These are phyloP conservation scores for Acanthiza pusilla DNA, from an alignment of 2,797 vertebrate species.

Conservation along the genomic window DNA sequence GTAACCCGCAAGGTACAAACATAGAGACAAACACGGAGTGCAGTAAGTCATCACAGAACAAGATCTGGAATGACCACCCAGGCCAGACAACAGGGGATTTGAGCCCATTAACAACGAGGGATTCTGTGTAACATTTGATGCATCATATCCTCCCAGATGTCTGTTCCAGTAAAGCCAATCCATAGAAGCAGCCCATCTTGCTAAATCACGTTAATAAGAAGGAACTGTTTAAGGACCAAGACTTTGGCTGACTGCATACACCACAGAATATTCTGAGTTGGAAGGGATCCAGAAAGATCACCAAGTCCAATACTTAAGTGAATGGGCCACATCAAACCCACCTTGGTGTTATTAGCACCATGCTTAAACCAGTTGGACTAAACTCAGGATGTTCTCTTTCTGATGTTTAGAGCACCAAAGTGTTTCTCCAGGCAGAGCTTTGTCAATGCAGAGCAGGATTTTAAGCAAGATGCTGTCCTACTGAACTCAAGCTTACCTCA, in stretches of 20 bases:
- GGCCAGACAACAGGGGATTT: neutral
- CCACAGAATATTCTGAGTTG: neutral
- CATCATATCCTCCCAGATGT: neutral
- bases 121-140: accelerated
- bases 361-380: neutral
- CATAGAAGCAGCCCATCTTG: neutral
- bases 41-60: neutral
- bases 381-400: neutral
- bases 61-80: neutral
- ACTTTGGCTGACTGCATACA: neutral
- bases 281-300: neutral
- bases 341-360: neutral
- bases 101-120: neutral
- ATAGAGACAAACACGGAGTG: accelerated
- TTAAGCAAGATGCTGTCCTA: neutral
- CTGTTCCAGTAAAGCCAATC: neutral
- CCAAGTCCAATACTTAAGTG: neutral
- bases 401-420: neutral
- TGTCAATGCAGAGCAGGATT: neutral
- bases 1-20: neutral
- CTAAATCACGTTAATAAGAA: neutral
- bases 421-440: neutral
- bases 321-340: neutral
- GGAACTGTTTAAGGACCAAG: neutral
- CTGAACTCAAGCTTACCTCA: constrained; percentile 67